These are phyloP conservation scores for Itoplectis maculator DNA, from an alignment of 2,888 invertebrate species.

Conservation along the genomic window DNA sequence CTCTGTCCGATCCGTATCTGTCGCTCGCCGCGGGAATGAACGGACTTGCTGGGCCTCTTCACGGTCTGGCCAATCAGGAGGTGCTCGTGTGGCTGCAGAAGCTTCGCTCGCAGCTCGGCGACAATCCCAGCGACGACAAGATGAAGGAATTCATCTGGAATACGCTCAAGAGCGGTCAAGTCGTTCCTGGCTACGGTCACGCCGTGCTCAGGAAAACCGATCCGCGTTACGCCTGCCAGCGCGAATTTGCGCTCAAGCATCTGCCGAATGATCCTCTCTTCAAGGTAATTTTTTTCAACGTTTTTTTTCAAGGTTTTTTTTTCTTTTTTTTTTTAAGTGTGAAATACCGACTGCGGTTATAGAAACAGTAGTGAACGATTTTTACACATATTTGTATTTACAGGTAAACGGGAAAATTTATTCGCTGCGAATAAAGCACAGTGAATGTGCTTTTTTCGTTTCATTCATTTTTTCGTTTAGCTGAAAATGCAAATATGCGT, in stretches of 20 bases:
- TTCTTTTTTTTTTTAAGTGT: too few relatives aligned
- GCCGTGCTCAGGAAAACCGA: slow-evolving; percentile 98
- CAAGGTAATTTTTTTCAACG: slow-evolving; percentile 86
- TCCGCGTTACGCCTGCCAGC: slow-evolving; percentile 95
- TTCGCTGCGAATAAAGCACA: too few relatives aligned
- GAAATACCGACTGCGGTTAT: too few relatives aligned
- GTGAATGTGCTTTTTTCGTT: too few relatives aligned
- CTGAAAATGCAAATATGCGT: too few relatives aligned
- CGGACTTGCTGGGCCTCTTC: slow-evolving; percentile 97
- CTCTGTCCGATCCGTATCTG: slow-evolving; percentile 96
- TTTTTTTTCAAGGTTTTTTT: background rate
- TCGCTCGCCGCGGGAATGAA: slow-evolving; percentile 97
- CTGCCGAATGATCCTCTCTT: slow-evolving; percentile 96
- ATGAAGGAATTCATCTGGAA: slow-evolving; percentile 99
- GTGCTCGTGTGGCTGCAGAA: slow-evolving; percentile 96
- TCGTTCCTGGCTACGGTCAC: slow-evolving; percentile 98
- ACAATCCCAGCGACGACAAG: slow-evolving; percentile 94
- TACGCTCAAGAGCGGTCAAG: slow-evolving; percentile 97
- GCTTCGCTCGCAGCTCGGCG: slow-evolving; percentile 93
- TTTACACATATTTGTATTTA: too few relatives aligned
- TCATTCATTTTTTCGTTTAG: too few relatives aligned
- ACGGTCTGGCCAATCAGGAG: slow-evolving; percentile 98
- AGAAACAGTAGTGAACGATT: too few relatives aligned
- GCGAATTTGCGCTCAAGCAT: slow-evolving; percentile 97
- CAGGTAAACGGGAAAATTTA: too few relatives aligned